Conservation (phyloP, 1,140 invertebrate species). For the Samia ricini region DNA sequence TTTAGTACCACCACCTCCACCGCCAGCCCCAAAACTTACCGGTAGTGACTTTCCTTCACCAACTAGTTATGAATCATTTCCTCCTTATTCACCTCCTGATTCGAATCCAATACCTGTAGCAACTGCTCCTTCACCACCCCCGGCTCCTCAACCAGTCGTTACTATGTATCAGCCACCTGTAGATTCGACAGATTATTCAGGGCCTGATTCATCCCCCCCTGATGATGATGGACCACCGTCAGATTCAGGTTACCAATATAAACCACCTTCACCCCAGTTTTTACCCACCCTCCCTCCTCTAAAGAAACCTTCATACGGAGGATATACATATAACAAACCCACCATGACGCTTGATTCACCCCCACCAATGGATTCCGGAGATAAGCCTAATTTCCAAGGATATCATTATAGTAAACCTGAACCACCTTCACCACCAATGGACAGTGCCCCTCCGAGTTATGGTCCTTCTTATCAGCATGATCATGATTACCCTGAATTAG, state of each 20-base stretch:
- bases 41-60: constrained; percentile 52
- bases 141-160: constrained; percentile 14
- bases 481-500: constrained; percentile 50
- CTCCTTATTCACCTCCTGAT: constrained; percentile 45
- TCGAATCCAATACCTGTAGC: constrained; percentile 26
- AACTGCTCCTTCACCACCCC: constrained; percentile 14
- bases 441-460: constrained; percentile 23
- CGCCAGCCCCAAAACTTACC: constrained; percentile 42
- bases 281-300: constrained; percentile 49
- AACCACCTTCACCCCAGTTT: constrained; percentile 45
- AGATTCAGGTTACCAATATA: constrained; percentile 54
- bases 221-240: constrained; percentile 30
- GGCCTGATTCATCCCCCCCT: constrained; percentile 17
- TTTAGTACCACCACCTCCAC: constrained; percentile 64
- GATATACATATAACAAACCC: constrained; percentile 61
- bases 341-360: constrained; percentile 30
- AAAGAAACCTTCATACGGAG: constrained; percentile 38
- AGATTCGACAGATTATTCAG: constrained; percentile 14
- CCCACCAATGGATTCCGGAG: constrained; percentile 25
- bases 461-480: constrained; percentile 30
- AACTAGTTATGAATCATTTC: constrained; percentile 61
- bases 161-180: constrained; percentile 18
- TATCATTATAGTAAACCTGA: constrained; percentile 57
- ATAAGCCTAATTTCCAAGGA: constrained; percentile 50
- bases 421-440: constrained; percentile 19